phyloP scores from a whole-genome alignment of 2,888 invertebrate species.

The Hyposoter didymator region DNA sequence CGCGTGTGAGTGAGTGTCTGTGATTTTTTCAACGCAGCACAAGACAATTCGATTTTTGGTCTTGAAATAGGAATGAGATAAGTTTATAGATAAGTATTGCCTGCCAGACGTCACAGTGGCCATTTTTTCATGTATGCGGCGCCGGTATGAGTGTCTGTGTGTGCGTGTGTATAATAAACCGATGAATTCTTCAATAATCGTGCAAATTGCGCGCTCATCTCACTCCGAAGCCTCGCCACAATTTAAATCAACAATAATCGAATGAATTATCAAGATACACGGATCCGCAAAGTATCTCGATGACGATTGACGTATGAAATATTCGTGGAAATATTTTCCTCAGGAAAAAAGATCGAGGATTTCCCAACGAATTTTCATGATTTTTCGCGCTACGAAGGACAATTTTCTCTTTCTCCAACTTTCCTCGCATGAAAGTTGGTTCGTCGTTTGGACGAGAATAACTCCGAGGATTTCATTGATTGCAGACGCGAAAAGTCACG shows the following conservation, averaged over 20 bases:
- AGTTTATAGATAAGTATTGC: constrained; percentile 38
- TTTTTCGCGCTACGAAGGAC: background rate
- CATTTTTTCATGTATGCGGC: constrained; percentile 4
- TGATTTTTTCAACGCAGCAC: background rate
- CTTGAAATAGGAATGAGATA: background rate
- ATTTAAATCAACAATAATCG: constrained; percentile 1
- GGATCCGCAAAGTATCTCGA: background rate
- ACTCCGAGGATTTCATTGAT: too few relatives aligned
- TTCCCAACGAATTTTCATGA: background rate
- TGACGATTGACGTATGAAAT: background rate
- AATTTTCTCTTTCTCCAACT: background rate
- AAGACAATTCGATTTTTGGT: background rate
- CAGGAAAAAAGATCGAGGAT: background rate
- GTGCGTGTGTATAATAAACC: background rate
- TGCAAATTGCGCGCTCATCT: constrained; percentile 36
- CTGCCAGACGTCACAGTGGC: background rate
- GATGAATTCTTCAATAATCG: constrained; percentile 43
- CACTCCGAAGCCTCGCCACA: background rate
- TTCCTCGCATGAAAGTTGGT: background rate
- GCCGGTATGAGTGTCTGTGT: background rate
- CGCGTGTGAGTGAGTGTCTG: background rate
- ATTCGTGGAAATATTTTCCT: background rate
- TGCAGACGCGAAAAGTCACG: too few relatives aligned
- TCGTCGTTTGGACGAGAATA: too few relatives aligned
- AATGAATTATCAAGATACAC: background rate